Conservation (phyloP, 2,113 vertebrate genomes). For the Xiphophorus hellerii region DNA sequence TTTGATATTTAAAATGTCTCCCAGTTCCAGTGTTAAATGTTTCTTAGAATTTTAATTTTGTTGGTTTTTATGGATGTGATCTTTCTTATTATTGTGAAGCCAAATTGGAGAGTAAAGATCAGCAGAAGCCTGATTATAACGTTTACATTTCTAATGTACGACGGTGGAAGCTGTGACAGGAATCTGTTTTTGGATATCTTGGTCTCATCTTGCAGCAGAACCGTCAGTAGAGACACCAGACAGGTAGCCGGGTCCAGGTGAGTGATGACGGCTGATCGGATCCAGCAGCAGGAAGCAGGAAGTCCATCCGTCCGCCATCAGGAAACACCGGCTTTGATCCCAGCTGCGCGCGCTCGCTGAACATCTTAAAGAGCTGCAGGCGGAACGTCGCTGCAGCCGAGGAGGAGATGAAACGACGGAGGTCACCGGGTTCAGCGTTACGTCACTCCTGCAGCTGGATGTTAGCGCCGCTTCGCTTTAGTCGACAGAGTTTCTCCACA, state of each 20-base stretch:
- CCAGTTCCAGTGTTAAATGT: too few relatives aligned
- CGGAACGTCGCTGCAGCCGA: conserved; percentile 27
- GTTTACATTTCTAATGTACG: too few relatives aligned
- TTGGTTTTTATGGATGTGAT: too few relatives aligned
- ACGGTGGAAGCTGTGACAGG: too few relatives aligned
- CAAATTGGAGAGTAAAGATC: too few relatives aligned
- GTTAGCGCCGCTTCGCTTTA: too few relatives aligned
- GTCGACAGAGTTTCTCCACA: too few relatives aligned
- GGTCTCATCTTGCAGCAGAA: background rate
- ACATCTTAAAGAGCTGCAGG: conserved; percentile 51
- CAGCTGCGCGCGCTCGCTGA: conserved; percentile 17
- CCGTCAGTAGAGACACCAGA: background rate
- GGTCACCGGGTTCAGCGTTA: conserved; percentile 4
- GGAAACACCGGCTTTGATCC: conserved; percentile 59
- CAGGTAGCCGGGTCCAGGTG: background rate
- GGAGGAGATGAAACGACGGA: conserved; percentile 29
- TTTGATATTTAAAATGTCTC: too few relatives aligned
- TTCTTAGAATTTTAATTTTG: too few relatives aligned
- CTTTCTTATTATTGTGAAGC: too few relatives aligned
- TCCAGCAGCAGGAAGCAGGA: conserved; percentile 15
- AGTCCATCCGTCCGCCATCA: conserved; percentile 5
- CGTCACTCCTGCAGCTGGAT: background rate
- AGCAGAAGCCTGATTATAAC: too few relatives aligned
- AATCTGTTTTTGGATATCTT: too few relatives aligned
- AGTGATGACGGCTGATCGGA: conserved; percentile 1